These are phyloP conservation scores for Ephydatia muelleri DNA, from an alignment of 37 sponge, comb jelly and placozoan genomes.

Conservation along the genomic window DNA sequence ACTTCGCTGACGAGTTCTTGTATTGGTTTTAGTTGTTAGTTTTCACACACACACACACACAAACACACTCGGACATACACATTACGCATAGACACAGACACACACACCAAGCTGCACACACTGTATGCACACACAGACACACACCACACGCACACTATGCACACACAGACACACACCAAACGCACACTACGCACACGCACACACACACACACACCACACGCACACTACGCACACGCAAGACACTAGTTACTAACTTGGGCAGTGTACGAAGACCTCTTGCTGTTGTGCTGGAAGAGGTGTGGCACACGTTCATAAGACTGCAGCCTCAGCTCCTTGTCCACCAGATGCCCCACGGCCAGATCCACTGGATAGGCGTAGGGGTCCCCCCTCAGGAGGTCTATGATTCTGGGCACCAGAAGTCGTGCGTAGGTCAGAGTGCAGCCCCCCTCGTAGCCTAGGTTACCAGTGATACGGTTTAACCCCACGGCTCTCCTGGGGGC, in stretches of 20 bases:
- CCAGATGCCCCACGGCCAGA: not conserved
- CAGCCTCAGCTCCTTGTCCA: not conserved
- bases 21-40: no score
- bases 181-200: not conserved
- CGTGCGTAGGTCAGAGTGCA: not conserved
- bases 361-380: constrained; percentile 12
- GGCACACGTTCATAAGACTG: constrained; percentile 26
- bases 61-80: no score
- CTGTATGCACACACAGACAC: no score
- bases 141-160: no score
- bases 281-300: constrained; percentile 44
- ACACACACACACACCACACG: not conserved
- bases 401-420: not conserved
- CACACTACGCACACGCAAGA: no score
- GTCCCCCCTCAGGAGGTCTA: not conserved
- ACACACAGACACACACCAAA: no score
- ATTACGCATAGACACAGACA: no score
- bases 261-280: not conserved
- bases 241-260: not conserved
- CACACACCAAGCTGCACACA: no score
- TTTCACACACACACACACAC: no score
- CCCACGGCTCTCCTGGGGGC: not conserved
- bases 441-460: constrained; percentile 1
- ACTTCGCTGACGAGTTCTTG: no score
- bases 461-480: not conserved